Percentiles rank a stretch among this genome's conserved stretches.
Conservation (phyloP, 92 coral and sea anemone genomes). For the Parazoanthus atlanticus region DNA sequence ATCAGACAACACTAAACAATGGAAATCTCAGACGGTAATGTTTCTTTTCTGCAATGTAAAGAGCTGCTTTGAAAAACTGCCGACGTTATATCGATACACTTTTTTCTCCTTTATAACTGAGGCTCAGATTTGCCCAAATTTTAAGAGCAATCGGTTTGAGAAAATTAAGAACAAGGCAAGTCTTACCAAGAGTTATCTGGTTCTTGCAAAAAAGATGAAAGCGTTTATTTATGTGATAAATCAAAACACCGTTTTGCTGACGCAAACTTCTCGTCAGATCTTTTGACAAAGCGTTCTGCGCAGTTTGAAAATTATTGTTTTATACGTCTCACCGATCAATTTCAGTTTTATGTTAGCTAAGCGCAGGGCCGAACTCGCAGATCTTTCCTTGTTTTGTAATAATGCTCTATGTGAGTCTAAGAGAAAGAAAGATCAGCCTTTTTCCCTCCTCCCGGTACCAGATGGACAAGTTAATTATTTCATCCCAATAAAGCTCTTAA, state of each 20-base stretch:
- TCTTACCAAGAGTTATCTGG: too few relatives aligned
- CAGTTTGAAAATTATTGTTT: not conserved
- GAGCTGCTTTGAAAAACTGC: not conserved
- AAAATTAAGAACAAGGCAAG: too few relatives aligned
- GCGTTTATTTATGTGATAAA: not conserved
- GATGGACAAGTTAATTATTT: not conserved
- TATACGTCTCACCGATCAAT: not conserved
- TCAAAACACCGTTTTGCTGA: not conserved
- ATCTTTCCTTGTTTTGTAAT: too few relatives aligned
- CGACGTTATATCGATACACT: not conserved
- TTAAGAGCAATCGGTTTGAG: too few relatives aligned
- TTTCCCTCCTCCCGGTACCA: not conserved
- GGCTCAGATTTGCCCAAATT: too few relatives aligned
- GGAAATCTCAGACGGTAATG: not conserved
- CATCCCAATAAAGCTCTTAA: not conserved
- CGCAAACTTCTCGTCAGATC: too few relatives aligned
- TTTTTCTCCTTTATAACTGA: too few relatives aligned
- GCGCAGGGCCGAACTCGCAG: not conserved
- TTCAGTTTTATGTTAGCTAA: not conserved
- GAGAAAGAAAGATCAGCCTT: not conserved
- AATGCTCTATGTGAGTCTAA: not conserved
- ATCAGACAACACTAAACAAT: not conserved
- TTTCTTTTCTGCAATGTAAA: not conserved
- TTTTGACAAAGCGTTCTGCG: not conserved
- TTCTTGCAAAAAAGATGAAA: too few relatives aligned